phyloP scores from a whole-genome alignment of 2,888 invertebrate species.

The Globia sparganii region DNA sequence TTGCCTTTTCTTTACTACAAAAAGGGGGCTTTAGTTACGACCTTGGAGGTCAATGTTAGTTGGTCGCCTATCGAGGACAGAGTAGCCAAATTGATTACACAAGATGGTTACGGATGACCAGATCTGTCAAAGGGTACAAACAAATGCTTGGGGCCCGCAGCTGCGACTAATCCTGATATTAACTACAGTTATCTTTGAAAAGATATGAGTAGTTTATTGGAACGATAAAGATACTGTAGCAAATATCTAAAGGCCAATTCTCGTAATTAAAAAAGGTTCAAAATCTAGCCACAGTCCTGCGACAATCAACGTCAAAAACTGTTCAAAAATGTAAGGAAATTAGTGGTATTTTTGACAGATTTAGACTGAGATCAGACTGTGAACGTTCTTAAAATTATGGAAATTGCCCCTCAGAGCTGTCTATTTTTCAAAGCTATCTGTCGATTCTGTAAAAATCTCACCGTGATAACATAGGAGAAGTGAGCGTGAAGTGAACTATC shows the following conservation, averaged over 20 bases:
- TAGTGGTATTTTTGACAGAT: too few species aligned
- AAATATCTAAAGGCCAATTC: background rate
- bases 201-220: background rate
- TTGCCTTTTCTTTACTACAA: background rate
- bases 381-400: too few species aligned
- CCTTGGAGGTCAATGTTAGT: conserved; percentile 32
- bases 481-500: too few species aligned
- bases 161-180: conserved; percentile 63
- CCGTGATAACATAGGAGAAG: too few species aligned
- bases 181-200: conserved; percentile 50
- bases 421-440: background rate
- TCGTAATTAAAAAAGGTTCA: background rate
- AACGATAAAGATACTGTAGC: background rate
- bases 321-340: background rate
- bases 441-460: too few species aligned
- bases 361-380: background rate
- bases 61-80: conserved; percentile 59
- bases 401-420: too few species aligned
- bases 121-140: conserved; percentile 68
- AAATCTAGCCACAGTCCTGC: background rate
- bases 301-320: background rate
- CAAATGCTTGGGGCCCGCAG: conserved; percentile 61
- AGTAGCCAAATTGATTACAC: conserved; percentile 71
- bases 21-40: background rate
- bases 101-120: conserved; percentile 69